Evolutionary conservation across 2,113 vertebrate species (phyloP).

Genomic region (Psophia crepitans): DNA sequence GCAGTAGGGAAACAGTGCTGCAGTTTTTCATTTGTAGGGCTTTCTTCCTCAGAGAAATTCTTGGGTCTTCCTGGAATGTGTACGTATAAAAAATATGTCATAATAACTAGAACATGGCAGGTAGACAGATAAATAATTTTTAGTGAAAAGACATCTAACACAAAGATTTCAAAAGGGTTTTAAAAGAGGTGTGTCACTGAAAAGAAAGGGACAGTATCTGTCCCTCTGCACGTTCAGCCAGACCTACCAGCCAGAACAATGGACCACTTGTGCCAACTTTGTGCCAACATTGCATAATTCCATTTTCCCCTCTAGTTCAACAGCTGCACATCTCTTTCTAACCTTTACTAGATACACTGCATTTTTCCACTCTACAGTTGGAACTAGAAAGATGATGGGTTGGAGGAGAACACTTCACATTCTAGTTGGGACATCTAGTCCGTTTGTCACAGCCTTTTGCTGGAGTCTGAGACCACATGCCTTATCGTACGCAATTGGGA

Average conservation of each 20-base stretch:
- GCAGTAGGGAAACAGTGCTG: background rate
- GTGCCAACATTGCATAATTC: background rate
- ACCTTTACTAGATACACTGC: background rate
- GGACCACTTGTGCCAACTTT: background rate
- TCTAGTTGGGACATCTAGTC: background rate
- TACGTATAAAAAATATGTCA: background rate
- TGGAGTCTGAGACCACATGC: background rate
- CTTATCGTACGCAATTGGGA: conserved; percentile 48
- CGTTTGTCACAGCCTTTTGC: conserved; percentile 29
- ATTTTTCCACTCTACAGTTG: background rate
- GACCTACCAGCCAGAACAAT: background rate
- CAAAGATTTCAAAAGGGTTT: background rate
- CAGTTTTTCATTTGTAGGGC: background rate
- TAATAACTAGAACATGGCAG: background rate
- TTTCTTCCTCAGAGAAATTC: background rate
- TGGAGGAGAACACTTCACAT: background rate
- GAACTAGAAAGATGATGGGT: background rate
- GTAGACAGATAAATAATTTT: background rate
- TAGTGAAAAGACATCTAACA: background rate
- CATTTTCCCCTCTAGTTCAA: background rate
- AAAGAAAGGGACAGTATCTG: background rate
- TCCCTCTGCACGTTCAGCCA: background rate
- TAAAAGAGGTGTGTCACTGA: background rate
- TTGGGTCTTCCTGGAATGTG: background rate
- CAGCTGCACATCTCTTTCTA: background rate